phyloP scores from a whole-genome alignment of 2,797 vertebrate genomes.

The Pangasius djambal region DNA sequence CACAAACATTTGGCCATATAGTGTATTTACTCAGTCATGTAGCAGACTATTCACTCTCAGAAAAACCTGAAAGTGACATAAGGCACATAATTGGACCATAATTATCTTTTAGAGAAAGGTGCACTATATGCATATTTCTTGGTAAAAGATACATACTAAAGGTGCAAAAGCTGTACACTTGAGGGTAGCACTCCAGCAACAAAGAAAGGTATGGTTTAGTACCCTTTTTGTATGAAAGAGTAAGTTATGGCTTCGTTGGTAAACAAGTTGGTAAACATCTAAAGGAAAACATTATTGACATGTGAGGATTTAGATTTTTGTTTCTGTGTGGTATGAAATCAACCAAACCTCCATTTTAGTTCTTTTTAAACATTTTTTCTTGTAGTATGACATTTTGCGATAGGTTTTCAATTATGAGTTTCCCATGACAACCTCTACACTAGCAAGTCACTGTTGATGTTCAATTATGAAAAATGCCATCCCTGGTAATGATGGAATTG shows the following conservation, averaged over 20 bases:
- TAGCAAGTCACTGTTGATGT: background rate
- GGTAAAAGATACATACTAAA: background rate
- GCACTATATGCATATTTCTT: background rate
- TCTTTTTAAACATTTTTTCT: background rate
- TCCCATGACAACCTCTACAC: background rate
- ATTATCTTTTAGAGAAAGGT: background rate
- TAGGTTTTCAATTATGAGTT: background rate
- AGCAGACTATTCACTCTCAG: background rate
- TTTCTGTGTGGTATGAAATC: background rate
- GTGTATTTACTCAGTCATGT: background rate
- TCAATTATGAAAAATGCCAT: background rate
- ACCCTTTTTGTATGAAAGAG: background rate
- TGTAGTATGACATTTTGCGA: background rate
- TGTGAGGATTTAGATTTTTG: background rate
- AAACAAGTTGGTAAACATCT: background rate
- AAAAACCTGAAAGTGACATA: background rate
- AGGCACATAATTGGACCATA: background rate
- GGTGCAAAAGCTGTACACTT: background rate
- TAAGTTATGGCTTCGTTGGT: background rate
- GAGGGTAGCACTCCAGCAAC: background rate
- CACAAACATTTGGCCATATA: background rate
- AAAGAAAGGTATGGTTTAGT: too few species aligned
- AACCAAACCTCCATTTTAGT: background rate
- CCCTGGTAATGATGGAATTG: background rate
- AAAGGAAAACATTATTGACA: background rate